These are phyloP conservation scores for Keiferia lycopersicella DNA, from an alignment of 2,888 invertebrate species.

Conservation along the genomic window DNA sequence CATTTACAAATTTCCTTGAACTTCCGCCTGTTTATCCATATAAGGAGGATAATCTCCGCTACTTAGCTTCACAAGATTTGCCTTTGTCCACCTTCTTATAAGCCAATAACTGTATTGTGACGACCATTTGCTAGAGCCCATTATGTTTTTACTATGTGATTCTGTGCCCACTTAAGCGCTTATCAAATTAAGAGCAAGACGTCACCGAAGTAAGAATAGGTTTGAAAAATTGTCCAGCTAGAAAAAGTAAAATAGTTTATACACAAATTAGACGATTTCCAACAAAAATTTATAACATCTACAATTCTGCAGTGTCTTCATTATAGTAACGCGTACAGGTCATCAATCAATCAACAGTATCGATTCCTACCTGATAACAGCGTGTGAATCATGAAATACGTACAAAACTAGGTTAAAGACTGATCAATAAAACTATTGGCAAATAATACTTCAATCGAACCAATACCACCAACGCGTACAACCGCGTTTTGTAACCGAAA, in stretches of 20 bases:
- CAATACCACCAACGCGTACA: too few relatives aligned
- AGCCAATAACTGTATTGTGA: not conserved
- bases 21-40: not conserved
- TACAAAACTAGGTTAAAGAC: not conserved
- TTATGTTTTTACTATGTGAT: not conserved
- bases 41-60: slow-evolving; percentile 6
- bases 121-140: too few relatives aligned
- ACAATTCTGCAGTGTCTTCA: too few relatives aligned
- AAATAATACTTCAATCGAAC: not conserved
- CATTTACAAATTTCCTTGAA: not conserved
- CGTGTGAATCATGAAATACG: not conserved
- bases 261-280: too few relatives aligned
- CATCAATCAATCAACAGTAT: slow-evolving; percentile 6
- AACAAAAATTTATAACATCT: not conserved
- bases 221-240: too few relatives aligned
- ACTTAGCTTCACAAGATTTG: slow-evolving; percentile 8
- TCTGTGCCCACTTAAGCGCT: not conserved
- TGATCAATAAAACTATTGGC: not conserved
- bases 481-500: too few relatives aligned
- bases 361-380: slow-evolving; percentile 6
- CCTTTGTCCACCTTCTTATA: slow-evolving; percentile 1
- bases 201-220: too few relatives aligned
- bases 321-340: not conserved
- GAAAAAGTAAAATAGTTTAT: too few relatives aligned
- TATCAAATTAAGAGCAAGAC: too few relatives aligned